Evolutionary conservation across 2,113 vertebrate species (phyloP).

Genomic region (Salvator merianae): DNA sequence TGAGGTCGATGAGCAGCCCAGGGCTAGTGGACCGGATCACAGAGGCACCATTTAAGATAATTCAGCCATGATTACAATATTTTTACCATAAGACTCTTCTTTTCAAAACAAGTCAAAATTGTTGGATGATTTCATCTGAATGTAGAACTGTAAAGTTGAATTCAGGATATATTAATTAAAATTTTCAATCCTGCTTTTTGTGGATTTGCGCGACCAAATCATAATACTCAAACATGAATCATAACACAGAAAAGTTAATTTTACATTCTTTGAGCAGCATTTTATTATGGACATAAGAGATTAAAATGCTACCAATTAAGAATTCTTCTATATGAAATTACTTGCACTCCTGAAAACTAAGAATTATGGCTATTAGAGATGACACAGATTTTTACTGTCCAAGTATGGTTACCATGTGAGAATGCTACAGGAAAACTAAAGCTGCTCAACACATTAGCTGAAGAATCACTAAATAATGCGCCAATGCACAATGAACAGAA

Average conservation of each 20-base stretch:
- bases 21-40: too few species aligned
- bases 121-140: not conserved
- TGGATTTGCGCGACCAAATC: not conserved
- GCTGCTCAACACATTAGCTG: not conserved
- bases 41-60: not conserved
- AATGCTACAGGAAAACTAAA: not conserved
- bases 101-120: not conserved
- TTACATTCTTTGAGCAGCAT: not conserved
- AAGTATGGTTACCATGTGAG: not conserved
- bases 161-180: not conserved
- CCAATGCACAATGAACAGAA: not conserved
- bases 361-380: not conserved
- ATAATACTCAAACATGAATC: not conserved
- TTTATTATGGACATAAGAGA: too few species aligned
- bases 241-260: not conserved
- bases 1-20: too few species aligned
- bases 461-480: not conserved
- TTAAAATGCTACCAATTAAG: too few species aligned
- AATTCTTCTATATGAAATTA: too few species aligned
- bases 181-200: not conserved
- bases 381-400: not conserved
- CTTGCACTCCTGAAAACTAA: not conserved
- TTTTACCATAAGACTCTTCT: conserved; percentile 8
- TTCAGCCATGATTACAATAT: conserved; percentile 16
- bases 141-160: not conserved